A percentile compares a stretch with the other conserved stretches of the same genome.
Evolutionary conservation across 2,888 invertebrate genomes (phyloP).

Genomic region (Idaea biselata): DNA sequence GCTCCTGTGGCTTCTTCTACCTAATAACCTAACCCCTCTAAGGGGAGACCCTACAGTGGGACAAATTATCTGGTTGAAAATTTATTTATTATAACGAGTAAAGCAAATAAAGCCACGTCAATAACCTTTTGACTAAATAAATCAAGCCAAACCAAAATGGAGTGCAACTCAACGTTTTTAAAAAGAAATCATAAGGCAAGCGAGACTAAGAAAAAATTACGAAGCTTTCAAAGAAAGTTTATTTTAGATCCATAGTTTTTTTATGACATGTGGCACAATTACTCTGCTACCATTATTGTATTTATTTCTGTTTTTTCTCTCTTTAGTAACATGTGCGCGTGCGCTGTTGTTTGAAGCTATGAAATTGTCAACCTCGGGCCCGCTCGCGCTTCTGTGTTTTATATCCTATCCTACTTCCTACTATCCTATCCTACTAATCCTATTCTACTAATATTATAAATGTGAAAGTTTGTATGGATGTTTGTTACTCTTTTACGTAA

Average conservation of each 20-base stretch:
- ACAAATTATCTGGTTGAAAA: too few species aligned
- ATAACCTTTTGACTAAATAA: background rate
- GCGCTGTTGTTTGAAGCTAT: conserved; percentile 47
- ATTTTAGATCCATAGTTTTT: conserved; percentile 65
- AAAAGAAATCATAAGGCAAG: conserved; percentile 3
- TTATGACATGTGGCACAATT: conserved; percentile 71
- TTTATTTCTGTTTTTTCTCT: conserved; percentile 67
- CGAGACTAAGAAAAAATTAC: conserved; percentile 12
- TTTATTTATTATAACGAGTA: too few species aligned
- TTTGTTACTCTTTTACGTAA: too few species aligned
- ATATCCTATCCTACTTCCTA: too few species aligned
- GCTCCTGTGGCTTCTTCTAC: too few species aligned
- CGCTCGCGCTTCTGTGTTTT: too few species aligned
- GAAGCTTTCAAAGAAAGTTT: conserved; percentile 63
- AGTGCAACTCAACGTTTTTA: background rate
- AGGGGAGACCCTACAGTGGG: too few species aligned
- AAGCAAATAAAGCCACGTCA: background rate
- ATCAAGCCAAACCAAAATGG: background rate
- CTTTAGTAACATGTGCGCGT: conserved; percentile 62
- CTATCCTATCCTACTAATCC: too few species aligned
- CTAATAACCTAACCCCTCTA: too few species aligned
- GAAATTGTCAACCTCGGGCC: conserved; percentile 35
- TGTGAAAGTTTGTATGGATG: too few species aligned
- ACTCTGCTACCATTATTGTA: conserved; percentile 66
- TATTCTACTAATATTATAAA: too few species aligned